Evolutionary conservation across 2,113 vertebrate genomes (phyloP).

Genomic region (Centrocercus urophasianus): DNA sequence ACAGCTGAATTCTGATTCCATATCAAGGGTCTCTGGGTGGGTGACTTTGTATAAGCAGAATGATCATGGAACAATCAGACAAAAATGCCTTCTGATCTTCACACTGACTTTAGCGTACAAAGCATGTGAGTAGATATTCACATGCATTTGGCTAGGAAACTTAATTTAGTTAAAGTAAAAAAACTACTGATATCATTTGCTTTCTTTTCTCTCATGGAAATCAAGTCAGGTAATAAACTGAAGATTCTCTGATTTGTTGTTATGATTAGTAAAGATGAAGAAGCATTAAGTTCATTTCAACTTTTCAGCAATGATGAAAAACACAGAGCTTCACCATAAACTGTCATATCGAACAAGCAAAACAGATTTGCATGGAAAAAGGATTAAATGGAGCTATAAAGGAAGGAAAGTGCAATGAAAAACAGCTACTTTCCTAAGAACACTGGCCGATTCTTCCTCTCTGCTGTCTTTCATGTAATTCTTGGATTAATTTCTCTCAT

Average conservation of each 20-base stretch:
- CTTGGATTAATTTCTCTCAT: background rate
- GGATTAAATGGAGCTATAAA: background rate
- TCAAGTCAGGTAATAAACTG: background rate
- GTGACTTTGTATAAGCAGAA: background rate
- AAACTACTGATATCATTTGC: background rate
- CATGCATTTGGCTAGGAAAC: background rate
- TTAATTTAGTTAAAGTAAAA: slow-evolving; percentile 14
- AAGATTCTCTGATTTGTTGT: slow-evolving; percentile 5
- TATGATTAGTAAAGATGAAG: slow-evolving; percentile 26
- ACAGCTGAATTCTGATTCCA: background rate
- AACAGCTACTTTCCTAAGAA: background rate
- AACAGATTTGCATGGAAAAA: background rate
- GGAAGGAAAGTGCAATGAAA: background rate
- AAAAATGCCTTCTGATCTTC: background rate
- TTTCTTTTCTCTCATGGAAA: background rate
- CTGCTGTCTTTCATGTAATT: background rate
- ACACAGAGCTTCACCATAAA: background rate
- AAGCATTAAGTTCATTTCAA: background rate
- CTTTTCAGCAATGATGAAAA: slow-evolving; percentile 41
- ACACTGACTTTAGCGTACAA: background rate
- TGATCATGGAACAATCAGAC: background rate
- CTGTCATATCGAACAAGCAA: background rate
- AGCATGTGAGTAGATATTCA: background rate
- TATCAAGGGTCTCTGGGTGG: background rate
- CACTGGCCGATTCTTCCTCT: background rate